These are phyloP conservation scores for Cichladusa arquata DNA, from an alignment of 2,113 vertebrate genomes.

Conservation along the genomic window DNA sequence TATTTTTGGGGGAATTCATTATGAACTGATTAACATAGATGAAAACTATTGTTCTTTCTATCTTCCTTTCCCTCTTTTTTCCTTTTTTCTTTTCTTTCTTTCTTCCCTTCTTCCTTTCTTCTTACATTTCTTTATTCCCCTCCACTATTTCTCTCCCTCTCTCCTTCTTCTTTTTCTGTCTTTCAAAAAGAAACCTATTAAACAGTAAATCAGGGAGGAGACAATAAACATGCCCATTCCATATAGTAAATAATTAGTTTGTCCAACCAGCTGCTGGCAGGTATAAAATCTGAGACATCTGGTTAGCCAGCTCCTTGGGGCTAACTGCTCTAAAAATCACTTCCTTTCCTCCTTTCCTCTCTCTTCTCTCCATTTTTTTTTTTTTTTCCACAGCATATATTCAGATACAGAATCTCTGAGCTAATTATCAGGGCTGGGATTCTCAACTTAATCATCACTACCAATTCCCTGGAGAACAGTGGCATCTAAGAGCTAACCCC, in stretches of 20 bases:
- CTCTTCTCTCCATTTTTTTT: not conserved
- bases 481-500: slow-evolving; percentile 74
- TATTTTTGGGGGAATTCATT: not conserved
- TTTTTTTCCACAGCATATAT: slow-evolving; percentile 49
- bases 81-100: not conserved
- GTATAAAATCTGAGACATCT: slow-evolving; percentile 72
- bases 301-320: slow-evolving; percentile 68
- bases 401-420: slow-evolving; percentile 76
- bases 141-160: not conserved
- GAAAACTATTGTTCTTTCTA: not conserved
- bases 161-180: not conserved
- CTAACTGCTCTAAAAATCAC: slow-evolving; percentile 65
- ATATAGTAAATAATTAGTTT: slow-evolving; percentile 50
- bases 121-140: accelerated
- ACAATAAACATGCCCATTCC: not conserved
- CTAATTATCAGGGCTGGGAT: slow-evolving; percentile 80
- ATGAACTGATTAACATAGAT: not conserved
- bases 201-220: slow-evolving; percentile 15
- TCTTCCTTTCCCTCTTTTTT: not conserved
- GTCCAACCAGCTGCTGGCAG: slow-evolving; percentile 60
- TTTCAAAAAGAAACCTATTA: not conserved
- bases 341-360: not conserved
- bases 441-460: slow-evolving; percentile 80
- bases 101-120: not conserved
- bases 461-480: slow-evolving; percentile 66